phyloP scores from a whole-genome alignment of 1,140 invertebrate genomes.

The Heliconius hewitsoni region DNA sequence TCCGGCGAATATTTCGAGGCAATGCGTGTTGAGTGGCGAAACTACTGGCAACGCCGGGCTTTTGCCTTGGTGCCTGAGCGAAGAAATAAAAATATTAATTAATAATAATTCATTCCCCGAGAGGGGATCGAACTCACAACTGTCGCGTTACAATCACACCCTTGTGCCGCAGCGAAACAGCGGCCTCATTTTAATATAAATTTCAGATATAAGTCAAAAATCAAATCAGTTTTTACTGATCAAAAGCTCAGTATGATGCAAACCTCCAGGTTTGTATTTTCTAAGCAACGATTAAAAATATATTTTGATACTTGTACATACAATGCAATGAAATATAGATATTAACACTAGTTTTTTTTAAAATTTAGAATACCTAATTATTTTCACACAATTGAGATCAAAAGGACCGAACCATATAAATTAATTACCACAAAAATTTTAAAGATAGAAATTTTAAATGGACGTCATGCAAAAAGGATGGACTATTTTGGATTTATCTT shows the following conservation, averaged over 20 bases:
- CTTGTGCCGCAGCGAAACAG: too few relatives aligned
- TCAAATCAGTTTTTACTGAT: too few relatives aligned
- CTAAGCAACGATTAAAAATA: neutral
- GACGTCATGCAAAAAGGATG: slow-evolving; percentile 14
- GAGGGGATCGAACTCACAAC: too few relatives aligned
- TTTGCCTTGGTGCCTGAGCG: too few relatives aligned
- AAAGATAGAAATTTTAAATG: slow-evolving; percentile 1
- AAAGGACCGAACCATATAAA: slow-evolving; percentile 6
- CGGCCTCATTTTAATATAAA: too few relatives aligned
- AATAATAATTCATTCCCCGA: too few relatives aligned
- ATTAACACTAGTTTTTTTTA: slow-evolving; percentile 1
- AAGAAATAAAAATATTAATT: too few relatives aligned
- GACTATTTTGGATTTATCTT: slow-evolving; percentile 3
- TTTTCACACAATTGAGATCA: slow-evolving; percentile 20
- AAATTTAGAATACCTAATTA: slow-evolving; percentile 4
- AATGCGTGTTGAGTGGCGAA: too few relatives aligned
- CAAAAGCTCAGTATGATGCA: neutral
- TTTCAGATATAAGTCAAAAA: too few relatives aligned
- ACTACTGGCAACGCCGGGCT: too few relatives aligned
- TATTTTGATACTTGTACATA: slow-evolving; percentile 5
- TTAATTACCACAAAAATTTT: neutral
- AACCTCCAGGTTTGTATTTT: neutral
- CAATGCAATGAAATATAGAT: neutral
- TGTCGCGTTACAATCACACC: too few relatives aligned
- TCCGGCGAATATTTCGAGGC: too few relatives aligned